Percentiles rank a stretch among this genome's conserved stretches.
Conservation (phyloP, 1,140 invertebrate genomes). For the Magallana angulata region DNA sequence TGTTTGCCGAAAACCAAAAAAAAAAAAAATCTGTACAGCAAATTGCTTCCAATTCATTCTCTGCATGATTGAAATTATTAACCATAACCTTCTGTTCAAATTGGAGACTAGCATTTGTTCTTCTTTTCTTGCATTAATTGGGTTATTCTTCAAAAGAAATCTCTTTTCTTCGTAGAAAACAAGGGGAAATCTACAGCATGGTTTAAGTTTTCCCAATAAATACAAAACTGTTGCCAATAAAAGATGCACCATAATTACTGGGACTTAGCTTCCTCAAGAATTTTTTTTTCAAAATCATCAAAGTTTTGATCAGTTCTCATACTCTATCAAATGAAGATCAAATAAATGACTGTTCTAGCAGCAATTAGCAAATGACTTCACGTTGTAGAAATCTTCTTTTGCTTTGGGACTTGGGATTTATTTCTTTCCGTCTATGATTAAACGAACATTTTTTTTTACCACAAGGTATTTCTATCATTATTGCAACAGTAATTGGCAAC, state of each 20-base stretch:
- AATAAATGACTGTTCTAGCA: no score
- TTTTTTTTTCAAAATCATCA: not conserved
- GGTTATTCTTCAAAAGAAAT: conserved; percentile 11
- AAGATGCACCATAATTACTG: not conserved
- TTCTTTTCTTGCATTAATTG: conserved; percentile 22
- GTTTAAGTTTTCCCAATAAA: not conserved
- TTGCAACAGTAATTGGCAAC: no score
- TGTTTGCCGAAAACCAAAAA: not conserved
- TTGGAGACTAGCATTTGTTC: not conserved
- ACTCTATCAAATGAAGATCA: not conserved
- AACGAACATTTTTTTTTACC: no score
- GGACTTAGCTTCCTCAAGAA: not conserved
- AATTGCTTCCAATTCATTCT: conserved; percentile 28
- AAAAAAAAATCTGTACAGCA: conserved; percentile 4
- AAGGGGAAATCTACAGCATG: not conserved
- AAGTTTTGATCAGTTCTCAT: not conserved
- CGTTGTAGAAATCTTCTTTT: no score
- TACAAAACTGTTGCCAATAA: not conserved
- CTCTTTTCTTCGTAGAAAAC: not conserved
- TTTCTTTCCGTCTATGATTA: no score
- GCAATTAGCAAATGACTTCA: no score
- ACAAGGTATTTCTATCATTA: no score
- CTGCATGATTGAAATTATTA: conserved; percentile 28
- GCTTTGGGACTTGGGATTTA: no score
- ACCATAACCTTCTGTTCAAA: conserved; percentile 30